A percentile compares a stretch with the other conserved stretches of the same genome.
These are phyloP conservation scores for Barypeithes pellucidus DNA, from an alignment of 2,888 invertebrate species.

Conservation along the genomic window DNA sequence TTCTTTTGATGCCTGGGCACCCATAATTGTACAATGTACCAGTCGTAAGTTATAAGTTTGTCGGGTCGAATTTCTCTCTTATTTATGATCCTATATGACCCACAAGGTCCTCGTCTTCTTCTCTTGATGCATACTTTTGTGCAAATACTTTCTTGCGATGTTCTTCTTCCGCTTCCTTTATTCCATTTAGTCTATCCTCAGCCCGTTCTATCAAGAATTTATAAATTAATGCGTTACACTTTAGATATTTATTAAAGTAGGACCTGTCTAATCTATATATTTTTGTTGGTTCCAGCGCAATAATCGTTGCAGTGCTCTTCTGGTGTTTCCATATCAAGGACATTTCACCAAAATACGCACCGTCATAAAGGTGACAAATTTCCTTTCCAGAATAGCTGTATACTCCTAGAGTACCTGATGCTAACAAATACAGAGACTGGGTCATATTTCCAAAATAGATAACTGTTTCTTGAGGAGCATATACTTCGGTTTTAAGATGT, in stretches of 20 bases:
- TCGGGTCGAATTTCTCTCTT: too few species aligned
- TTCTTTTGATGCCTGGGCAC: too few species aligned
- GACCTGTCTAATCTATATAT: conserved; percentile 73
- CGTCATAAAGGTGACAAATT: conserved; percentile 72
- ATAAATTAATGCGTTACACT: conserved; percentile 42
- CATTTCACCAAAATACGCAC: conserved; percentile 77
- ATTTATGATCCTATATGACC: too few species aligned
- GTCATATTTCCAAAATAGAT: conserved; percentile 75
- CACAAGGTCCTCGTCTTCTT: too few species aligned
- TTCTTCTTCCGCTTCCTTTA: conserved; percentile 49
- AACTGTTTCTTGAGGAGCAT: conserved; percentile 76
- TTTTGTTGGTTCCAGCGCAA: conserved; percentile 76
- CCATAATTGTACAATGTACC: too few species aligned
- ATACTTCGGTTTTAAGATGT: conserved; percentile 74
- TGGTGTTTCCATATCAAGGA: conserved; percentile 74
- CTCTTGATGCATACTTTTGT: background rate
- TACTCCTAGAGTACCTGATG: conserved; percentile 76
- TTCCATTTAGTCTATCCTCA: conserved; percentile 40
- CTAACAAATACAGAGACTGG: conserved; percentile 78
- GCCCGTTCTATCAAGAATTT: conserved; percentile 48
- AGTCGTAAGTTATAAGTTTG: too few species aligned
- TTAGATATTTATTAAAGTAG: conserved; percentile 70
- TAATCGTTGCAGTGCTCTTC: conserved; percentile 73
- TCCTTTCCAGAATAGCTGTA: conserved; percentile 76
- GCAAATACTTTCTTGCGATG: conserved; percentile 46